Percentiles rank a stretch among this genome's conserved stretches.
These are phyloP conservation scores for Microcebus jonahi DNA, from an alignment of 2,113 vertebrate species.

Conservation along the genomic window DNA sequence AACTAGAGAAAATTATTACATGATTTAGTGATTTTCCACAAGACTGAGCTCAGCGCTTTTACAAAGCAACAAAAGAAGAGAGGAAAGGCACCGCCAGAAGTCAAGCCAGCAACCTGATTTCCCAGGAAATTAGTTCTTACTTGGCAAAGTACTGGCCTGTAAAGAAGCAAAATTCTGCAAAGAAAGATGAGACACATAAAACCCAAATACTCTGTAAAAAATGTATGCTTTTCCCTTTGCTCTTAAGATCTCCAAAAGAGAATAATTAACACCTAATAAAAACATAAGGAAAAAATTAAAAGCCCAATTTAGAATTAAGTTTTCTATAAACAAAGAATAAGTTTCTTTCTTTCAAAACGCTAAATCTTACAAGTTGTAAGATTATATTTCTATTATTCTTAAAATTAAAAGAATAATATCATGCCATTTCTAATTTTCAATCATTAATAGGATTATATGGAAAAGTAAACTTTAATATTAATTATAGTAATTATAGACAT, in stretches of 20 bases:
- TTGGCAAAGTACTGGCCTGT: slow-evolving; percentile 47
- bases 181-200: not conserved
- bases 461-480: slow-evolving; percentile 29
- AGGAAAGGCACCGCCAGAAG: slow-evolving; percentile 46
- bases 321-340: slow-evolving; percentile 6
- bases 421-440: slow-evolving; percentile 32
- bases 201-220: slow-evolving; percentile 23
- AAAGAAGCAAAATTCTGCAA: slow-evolving; percentile 38
- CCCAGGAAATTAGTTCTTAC: slow-evolving; percentile 56
- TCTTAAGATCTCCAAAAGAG: slow-evolving; percentile 16
- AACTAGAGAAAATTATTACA: slow-evolving; percentile 26
- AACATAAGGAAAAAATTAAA: slow-evolving; percentile 20
- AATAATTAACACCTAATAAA: slow-evolving; percentile 45
- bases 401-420: slow-evolving; percentile 16
- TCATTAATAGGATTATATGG: not conserved
- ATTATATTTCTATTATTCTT: slow-evolving; percentile 43
- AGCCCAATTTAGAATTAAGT: slow-evolving; percentile 10
- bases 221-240: not conserved
- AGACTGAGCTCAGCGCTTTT: slow-evolving; percentile 33
- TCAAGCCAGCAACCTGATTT: slow-evolving; percentile 57
- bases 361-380: slow-evolving; percentile 20
- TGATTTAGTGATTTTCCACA: slow-evolving; percentile 68
- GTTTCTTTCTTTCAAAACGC: slow-evolving; percentile 57
- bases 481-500: slow-evolving; percentile 42
- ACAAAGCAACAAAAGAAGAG: slow-evolving; percentile 56